Evolutionary conservation across 2,888 invertebrate species (phyloP).

Genomic region (Lepas anatifera): DNA sequence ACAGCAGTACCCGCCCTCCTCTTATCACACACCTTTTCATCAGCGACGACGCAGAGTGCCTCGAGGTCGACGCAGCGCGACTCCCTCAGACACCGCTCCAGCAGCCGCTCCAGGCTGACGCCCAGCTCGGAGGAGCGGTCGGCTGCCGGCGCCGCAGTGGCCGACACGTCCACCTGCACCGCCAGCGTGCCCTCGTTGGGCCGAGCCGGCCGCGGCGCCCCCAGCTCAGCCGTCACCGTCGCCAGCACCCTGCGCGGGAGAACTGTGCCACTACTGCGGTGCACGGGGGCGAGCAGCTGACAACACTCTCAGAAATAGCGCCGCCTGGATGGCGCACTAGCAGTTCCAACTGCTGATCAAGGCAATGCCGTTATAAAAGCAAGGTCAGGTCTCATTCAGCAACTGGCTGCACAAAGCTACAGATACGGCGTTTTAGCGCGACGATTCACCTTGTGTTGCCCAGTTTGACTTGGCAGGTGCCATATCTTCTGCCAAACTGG

Average conservation of each 20-base stretch:
- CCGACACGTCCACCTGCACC: constrained; percentile 73
- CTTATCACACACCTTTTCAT: constrained; percentile 55
- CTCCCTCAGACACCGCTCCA: constrained; percentile 40
- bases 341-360: too few species aligned
- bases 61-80: constrained; percentile 85
- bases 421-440: background rate
- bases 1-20: background rate
- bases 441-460: constrained; percentile 59
- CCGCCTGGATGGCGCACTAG: background rate
- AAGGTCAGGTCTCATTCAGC: background rate
- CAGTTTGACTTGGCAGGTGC: constrained; percentile 60
- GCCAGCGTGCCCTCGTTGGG: constrained; percentile 78
- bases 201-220: constrained; percentile 65
- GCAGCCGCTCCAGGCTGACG: constrained; percentile 21
- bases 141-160: constrained; percentile 71
- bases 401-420: background rate
- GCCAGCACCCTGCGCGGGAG: constrained; percentile 53
- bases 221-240: constrained; percentile 76
- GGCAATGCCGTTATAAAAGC: background rate
- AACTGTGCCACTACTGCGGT: too few species aligned
- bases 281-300: background rate
- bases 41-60: constrained; percentile 83
- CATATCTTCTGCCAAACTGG: constrained; percentile 69
- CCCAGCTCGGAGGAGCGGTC: constrained; percentile 47
- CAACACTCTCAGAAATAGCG: background rate